Evolutionary conservation across 2,888 invertebrate species (phyloP), one percentile per base, ranked within the genome.

Genomic region (Baronia brevicornis): DNA sequence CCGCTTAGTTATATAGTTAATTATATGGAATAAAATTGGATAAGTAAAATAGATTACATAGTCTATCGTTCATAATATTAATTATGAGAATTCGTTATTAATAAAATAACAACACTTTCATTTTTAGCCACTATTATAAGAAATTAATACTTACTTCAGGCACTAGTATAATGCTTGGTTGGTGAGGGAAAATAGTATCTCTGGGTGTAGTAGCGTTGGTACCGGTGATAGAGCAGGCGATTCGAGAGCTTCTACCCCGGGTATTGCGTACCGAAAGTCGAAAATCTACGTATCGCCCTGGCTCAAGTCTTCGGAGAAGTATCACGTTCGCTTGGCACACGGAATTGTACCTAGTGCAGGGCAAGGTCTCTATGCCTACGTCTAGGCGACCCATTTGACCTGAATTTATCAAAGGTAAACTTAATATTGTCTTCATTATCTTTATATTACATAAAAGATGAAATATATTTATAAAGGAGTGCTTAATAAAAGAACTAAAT

Each of bases 261-360:
- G 93, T 91, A 79, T 94, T 94, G 51, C 88, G 86, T 33, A 89
- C 91, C 7, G 88, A 87, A 39, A 89, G 84, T 42, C 90, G 87
- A 73, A 94, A 94, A 82, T 94, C 94, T 71, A 94, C 93, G 55
- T 91, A 91, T 39, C 94, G 88, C n/a, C 93, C 93, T 0, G 91
- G 88, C 66, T 92, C 92, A 51, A 96, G 77, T 41, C 91, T 86
- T 51, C 91, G 87, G 45, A 90, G 88, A 43, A 96, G 84, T 44
- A 94, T 88, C 49, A 96, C 91, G 72, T 95, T 95, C 34, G 95
- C 95, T 71, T 95, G 94, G 74, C 95, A 95, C 53, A 94, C 91
- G 29, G 93, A 93, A 82, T 95, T 93, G 79, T 93, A 93, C 46
- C 91, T 87, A 36, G 92, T 91, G 82, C 95, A 95, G 26, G 94